Conservation (phyloP, 2,113 vertebrate genomes). For the Tiliqua scincoides region DNA sequence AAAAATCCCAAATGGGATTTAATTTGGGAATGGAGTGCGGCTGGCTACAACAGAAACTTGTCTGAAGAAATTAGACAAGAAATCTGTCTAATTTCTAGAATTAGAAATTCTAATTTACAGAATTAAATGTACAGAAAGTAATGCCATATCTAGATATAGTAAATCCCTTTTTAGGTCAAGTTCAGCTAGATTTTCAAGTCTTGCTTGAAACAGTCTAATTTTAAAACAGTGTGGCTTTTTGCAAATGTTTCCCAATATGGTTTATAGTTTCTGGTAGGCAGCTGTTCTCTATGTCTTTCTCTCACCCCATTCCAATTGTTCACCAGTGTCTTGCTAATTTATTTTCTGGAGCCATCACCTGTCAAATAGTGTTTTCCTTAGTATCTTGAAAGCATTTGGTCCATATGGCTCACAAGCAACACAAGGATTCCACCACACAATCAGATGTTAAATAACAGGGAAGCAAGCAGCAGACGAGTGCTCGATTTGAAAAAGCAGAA, state of each 20-base stretch:
- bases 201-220: conserved; percentile 17
- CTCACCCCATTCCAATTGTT: conserved; percentile 45
- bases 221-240: conserved; percentile 5
- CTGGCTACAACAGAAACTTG: no score
- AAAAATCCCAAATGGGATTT: neutral
- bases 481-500: conserved; percentile 59
- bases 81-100: no score
- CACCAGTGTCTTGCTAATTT: conserved; percentile 32
- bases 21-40: neutral
- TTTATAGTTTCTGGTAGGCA: conserved; percentile 63
- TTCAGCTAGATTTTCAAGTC: conserved; percentile 63
- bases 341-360: conserved; percentile 48
- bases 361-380: conserved; percentile 53
- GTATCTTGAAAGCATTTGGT: conserved; percentile 66
- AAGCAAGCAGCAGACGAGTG: conserved; percentile 57
- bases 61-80: no score
- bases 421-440: conserved; percentile 62
- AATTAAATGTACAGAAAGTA: no score
- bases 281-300: conserved; percentile 57
- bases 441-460: conserved; percentile 58
- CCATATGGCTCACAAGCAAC: conserved; percentile 49
- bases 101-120: no score
- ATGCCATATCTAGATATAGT: neutral
- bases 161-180: neutral
- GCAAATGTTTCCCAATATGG: conserved; percentile 54